Conservation (phyloP, 2,888 invertebrate genomes). For the Oxytorus armatus region DNA sequence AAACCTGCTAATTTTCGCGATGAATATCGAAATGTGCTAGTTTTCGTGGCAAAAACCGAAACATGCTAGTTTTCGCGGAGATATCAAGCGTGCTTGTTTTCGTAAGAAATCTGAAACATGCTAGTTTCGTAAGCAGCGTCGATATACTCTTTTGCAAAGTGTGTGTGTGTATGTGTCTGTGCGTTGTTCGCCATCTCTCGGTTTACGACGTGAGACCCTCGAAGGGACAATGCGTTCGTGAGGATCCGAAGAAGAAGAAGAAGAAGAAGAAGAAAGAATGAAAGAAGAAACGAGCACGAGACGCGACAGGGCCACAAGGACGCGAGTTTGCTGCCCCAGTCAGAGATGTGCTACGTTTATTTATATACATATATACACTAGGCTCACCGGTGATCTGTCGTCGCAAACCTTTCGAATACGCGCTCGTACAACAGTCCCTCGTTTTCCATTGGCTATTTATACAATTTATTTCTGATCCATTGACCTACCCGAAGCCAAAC, state of each 20-base stretch:
- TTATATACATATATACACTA: neutral
- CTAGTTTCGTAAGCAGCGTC: too few species aligned
- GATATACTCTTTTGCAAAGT: neutral
- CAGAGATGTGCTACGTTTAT: conserved; percentile 2
- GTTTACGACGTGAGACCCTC: conserved; percentile 17
- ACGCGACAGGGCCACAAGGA: conserved; percentile 49
- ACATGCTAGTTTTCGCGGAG: too few species aligned
- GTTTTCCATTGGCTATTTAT: neutral
- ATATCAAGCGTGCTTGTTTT: too few species aligned
- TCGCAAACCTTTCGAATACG: too few species aligned
- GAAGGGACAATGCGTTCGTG: conserved; percentile 37
- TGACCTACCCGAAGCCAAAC: neutral
- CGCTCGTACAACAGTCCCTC: neutral
- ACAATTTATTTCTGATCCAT: conserved; percentile 20
- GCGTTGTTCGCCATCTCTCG: conserved; percentile 21
- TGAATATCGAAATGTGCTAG: too few species aligned
- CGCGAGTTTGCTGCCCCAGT: conserved; percentile 23
- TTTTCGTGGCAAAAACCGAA: too few species aligned
- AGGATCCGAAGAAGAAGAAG: conserved; percentile 23
- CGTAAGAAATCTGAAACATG: too few species aligned
- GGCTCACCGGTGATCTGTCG: conserved; percentile 10
- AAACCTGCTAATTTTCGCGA: too few species aligned
- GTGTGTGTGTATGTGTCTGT: neutral
- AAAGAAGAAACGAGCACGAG: conserved; percentile 17
- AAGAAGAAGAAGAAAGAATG: conserved; percentile 21